Evolutionary conservation across 2,113 vertebrate species (phyloP).

Genomic region (Sinocyclocheilus maitianheensis): DNA sequence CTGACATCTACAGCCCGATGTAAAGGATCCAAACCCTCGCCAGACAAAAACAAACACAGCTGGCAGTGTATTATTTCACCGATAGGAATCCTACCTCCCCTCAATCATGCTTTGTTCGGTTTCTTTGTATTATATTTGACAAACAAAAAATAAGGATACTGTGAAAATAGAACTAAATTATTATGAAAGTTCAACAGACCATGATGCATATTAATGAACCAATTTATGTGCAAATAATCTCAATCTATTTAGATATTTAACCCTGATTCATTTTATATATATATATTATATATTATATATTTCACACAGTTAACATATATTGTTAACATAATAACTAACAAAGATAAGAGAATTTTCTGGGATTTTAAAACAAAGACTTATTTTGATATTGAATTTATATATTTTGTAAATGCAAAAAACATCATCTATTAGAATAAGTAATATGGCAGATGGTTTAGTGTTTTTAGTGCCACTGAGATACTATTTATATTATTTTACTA

Average conservation of each 20-base stretch:
- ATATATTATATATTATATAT: too few species aligned
- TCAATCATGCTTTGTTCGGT: background rate
- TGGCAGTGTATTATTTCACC: constrained; percentile 13
- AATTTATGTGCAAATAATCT: background rate
- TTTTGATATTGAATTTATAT: background rate
- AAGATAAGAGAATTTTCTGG: too few species aligned
- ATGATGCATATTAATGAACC: background rate
- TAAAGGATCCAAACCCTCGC: background rate
- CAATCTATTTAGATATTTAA: background rate
- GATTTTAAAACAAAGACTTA: background rate
- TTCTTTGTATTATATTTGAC: background rate
- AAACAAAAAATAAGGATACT: constrained; percentile 1
- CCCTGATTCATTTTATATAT: background rate
- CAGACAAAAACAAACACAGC: constrained; percentile 28
- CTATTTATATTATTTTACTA: too few species aligned
- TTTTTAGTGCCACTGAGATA: too few species aligned
- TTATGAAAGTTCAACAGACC: background rate
- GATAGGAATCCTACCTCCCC: constrained; percentile 3
- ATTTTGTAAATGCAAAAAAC: background rate
- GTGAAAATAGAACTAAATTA: background rate
- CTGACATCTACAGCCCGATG: background rate
- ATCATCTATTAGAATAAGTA: background rate
- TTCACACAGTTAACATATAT: background rate
- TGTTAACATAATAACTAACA: background rate
- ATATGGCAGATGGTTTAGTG: too few species aligned